Evolutionary conservation across 2,797 vertebrate species (phyloP), one percentile per base, ranked within the genome.

Genomic region (Trichosurus vulpecula): DNA sequence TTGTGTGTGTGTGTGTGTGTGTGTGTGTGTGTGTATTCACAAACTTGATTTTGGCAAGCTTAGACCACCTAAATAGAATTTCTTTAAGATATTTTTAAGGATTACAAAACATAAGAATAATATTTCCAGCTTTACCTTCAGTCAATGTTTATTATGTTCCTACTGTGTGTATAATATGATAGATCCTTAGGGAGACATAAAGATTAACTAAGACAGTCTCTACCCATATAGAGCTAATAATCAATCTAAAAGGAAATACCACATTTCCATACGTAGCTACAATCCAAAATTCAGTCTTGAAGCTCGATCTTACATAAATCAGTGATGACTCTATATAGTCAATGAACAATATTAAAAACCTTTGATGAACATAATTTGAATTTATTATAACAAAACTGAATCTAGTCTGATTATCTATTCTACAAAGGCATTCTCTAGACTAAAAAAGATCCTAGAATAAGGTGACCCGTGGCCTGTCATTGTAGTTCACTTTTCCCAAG

Each of bases 351-450:
- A 54, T 89, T 57, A 87, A 90, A 90, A 92, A 54, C 4, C 25
- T 57, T 1, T 41, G 6, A 25, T 51, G 54, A 92, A 58, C 12
- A 0, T n/a, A 2, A 90, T 94, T 94, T 94, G 2, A 6, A 54
- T 97, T 31, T 89, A 66, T 91, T 90, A 61, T 30, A 58, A 96
- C 92, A 54, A 81, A 90, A 90, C 93, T 53, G 11, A 92, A 52
- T 3, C 91, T 52, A 52, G 4, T 61, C 6, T 47, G 29, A 4
- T n/a, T 35, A 25, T 90, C 30, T 16, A 6, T 54, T 53, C 12
- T 52, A n/a, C 27, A 47, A 47, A 56, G 52, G 92, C 47, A 91
- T 56, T 54, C 13, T 95, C 81, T 93, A 90, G 89, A 94, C 54
- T 89, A 5, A 90, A n/a, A 54, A 35, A 94, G 52, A 35, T 93